Evolutionary conservation across 2,888 invertebrate species (phyloP).

Genomic region (Andrena chrysosceles): DNA sequence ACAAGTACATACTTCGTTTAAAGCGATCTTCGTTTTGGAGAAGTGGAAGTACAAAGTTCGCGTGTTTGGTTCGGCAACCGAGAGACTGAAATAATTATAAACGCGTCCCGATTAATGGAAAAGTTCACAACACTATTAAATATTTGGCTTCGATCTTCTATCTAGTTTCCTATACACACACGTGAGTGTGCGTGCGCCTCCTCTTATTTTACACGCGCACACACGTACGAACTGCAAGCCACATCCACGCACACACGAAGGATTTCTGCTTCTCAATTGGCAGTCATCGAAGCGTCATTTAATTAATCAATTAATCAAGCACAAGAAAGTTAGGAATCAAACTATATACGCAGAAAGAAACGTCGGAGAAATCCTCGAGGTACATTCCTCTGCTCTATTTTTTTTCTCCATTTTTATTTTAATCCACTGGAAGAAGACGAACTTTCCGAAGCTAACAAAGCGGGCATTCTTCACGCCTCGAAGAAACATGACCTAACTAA

Average conservation of each 20-base stretch:
- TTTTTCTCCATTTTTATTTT: not conserved
- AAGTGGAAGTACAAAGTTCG: not conserved
- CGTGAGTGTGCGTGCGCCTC: not conserved
- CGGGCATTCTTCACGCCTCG: not conserved
- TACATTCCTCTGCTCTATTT: no score
- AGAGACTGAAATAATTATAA: constrained; percentile 11
- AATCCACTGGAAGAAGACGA: not conserved
- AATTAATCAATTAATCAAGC: constrained; percentile 33
- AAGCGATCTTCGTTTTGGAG: not conserved
- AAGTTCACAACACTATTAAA: constrained; percentile 40
- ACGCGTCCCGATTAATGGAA: constrained; percentile 52
- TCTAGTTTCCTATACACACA: constrained; percentile 37
- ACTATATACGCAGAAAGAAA: constrained; percentile 3
- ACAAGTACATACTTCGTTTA: not conserved
- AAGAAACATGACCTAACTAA: constrained; percentile 4
- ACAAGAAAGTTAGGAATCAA: constrained; percentile 10
- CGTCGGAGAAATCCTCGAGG: not conserved
- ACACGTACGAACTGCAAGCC: constrained; percentile 6
- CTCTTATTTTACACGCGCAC: constrained; percentile 10
- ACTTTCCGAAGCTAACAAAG: not conserved
- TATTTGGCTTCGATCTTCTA: constrained; percentile 39
- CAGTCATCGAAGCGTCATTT: constrained; percentile 59
- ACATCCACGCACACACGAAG: constrained; percentile 18
- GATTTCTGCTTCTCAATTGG: constrained; percentile 57
- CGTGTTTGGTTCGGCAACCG: not conserved